These are phyloP conservation scores for Sphinx pinastri DNA, from an alignment of 2,888 invertebrate species.

Conservation along the genomic window DNA sequence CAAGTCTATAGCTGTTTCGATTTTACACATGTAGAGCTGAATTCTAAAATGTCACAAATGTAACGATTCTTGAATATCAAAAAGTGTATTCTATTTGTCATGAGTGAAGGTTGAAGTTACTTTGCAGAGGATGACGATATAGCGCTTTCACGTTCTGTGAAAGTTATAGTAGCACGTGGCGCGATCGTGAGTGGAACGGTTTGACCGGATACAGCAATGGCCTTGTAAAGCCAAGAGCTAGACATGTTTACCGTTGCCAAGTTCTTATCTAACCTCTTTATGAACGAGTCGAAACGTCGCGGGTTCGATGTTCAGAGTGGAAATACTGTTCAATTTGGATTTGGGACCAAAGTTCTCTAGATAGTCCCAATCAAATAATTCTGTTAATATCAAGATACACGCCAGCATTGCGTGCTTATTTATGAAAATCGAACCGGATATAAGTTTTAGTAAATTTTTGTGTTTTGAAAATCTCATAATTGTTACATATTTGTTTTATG, in stretches of 20 bases:
- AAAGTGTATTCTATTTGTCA: not conserved
- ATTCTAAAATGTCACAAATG: not conserved
- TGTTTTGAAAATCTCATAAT: no score
- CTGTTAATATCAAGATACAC: not conserved
- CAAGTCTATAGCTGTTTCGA: not conserved
- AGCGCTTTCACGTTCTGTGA: not conserved
- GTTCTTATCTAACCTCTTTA: not conserved
- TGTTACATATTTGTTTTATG: no score
- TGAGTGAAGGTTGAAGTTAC: not conserved
- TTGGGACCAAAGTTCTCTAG: not conserved
- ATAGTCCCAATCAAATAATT: not conserved
- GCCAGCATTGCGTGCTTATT: no score
- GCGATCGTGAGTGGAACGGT: constrained; percentile 7
- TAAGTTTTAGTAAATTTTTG: no score
- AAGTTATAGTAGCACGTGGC: constrained; percentile 14
- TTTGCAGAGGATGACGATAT: no score
- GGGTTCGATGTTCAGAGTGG: not conserved
- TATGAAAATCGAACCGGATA: no score
- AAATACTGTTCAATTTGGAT: not conserved
- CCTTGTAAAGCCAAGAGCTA: constrained; percentile 12
- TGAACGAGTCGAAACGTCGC: not conserved
- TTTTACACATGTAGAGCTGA: not conserved
- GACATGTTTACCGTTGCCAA: constrained; percentile 9
- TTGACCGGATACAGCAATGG: not conserved
- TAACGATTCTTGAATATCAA: not conserved